Evolutionary conservation across 2,888 invertebrate genomes (phyloP).

Genomic region (Orthosia gracilis): DNA sequence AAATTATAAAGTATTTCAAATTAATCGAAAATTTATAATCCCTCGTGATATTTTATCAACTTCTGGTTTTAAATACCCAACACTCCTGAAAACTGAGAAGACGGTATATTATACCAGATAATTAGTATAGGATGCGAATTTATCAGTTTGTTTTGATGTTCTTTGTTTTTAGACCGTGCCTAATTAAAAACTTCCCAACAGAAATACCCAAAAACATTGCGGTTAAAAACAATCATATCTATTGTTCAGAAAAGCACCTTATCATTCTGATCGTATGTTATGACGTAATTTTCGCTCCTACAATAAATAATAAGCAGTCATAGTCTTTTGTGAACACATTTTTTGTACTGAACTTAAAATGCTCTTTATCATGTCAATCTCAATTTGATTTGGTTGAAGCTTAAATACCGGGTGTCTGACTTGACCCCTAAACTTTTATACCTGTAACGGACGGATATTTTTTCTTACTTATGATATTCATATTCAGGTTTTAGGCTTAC

Average conservation of each 20-base stretch:
- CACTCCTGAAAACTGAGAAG: too few species aligned
- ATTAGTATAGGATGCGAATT: background rate
- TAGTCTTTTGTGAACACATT: slow-evolving; percentile 27
- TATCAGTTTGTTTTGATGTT: background rate
- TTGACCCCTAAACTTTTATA: too few species aligned
- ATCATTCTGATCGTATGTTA: slow-evolving; percentile 29
- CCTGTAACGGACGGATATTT: too few species aligned
- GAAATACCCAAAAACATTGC: slow-evolving; percentile 13
- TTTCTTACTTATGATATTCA: too few species aligned
- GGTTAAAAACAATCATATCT: slow-evolving; percentile 22
- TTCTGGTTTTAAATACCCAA: too few species aligned
- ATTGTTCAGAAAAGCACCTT: slow-evolving; percentile 40
- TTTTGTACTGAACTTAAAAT: slow-evolving; percentile 41
- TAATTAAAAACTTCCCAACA: slow-evolving; percentile 14
- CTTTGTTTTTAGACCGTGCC: background rate
- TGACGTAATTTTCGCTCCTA: slow-evolving; percentile 45
- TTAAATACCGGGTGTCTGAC: background rate
- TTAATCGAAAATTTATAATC: too few species aligned
- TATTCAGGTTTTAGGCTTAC: too few species aligned
- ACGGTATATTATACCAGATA: too few species aligned
- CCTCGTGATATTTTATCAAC: too few species aligned
- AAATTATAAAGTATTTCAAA: too few species aligned
- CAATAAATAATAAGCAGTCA: slow-evolving; percentile 32
- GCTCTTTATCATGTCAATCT: slow-evolving; percentile 38
- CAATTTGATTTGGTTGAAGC: slow-evolving; percentile 25